Percentiles rank a stretch among this genome's conserved stretches.
Evolutionary conservation across 2,113 vertebrate genomes (phyloP).

Genomic region (Pycnonotus jocosus): DNA sequence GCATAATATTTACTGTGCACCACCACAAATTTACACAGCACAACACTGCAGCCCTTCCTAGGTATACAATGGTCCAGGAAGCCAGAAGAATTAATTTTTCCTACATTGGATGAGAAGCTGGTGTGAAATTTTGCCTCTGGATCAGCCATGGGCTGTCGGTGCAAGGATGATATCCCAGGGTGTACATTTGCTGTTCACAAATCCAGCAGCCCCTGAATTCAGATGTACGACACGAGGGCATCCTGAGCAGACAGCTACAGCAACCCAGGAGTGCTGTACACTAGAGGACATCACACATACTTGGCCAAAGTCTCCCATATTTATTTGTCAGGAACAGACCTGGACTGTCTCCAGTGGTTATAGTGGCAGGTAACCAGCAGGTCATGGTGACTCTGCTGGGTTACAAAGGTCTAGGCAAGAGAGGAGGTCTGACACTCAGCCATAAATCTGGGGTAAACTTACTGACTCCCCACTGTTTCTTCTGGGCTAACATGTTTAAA

Average conservation of each 20-base stretch:
- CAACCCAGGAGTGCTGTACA: neutral
- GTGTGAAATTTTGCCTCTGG: neutral
- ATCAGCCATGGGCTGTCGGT: neutral
- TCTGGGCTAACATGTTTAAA: neutral
- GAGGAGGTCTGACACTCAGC: neutral
- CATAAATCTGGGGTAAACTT: neutral
- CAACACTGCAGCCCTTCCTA: neutral
- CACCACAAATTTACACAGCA: neutral
- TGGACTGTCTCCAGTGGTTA: neutral
- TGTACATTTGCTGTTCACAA: neutral
- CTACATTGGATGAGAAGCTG: neutral
- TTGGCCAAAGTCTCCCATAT: neutral
- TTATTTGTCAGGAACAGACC: neutral
- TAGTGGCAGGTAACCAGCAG: neutral
- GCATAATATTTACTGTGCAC: constrained; percentile 32
- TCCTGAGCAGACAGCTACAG: neutral
- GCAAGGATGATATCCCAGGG: neutral
- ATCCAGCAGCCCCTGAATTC: neutral
- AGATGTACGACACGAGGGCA: accelerated
- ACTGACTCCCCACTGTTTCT: neutral
- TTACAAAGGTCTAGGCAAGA: neutral
- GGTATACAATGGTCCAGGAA: neutral
- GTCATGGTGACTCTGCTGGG: neutral
- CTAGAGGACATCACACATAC: neutral
- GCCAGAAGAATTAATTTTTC: neutral